Evolutionary conservation across 1,140 invertebrate species (phyloP).

Genomic region (Lysiphlebus fabarum): DNA sequence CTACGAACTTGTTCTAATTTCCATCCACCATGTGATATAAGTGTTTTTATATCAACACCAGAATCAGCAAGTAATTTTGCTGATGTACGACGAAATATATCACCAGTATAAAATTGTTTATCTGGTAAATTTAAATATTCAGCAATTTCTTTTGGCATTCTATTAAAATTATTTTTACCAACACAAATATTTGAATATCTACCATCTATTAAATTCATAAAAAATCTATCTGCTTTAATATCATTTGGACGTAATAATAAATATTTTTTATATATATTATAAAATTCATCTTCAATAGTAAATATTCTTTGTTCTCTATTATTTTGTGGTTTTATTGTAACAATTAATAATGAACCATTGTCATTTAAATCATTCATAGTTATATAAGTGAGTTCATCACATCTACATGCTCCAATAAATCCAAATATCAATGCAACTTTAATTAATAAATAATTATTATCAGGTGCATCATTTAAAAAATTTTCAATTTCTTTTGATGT

Average conservation of each 20-base stretch:
- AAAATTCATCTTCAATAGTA: constrained; percentile 21
- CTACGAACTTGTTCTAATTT: not conserved
- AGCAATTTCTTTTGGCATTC: constrained; percentile 21
- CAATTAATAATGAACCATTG: constrained; percentile 16
- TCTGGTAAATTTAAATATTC: constrained; percentile 10
- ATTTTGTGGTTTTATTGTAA: constrained; percentile 21
- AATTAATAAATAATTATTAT: constrained; percentile 11
- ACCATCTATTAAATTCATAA: constrained; percentile 34
- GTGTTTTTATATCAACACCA: not conserved
- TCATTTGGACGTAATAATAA: constrained; percentile 19
- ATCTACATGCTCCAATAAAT: constrained; percentile 23
- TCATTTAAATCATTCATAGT: constrained; percentile 23
- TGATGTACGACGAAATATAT: not conserved
- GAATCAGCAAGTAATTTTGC: not conserved
- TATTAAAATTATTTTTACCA: constrained; percentile 29
- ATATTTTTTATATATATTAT: constrained; percentile 28
- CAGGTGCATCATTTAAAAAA: constrained; percentile 19
- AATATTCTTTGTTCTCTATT: constrained; percentile 22
- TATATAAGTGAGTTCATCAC: constrained; percentile 23
- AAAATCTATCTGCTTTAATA: constrained; percentile 24
- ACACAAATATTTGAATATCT: constrained; percentile 33
- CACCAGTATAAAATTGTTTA: constrained; percentile 5
- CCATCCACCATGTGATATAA: not conserved
- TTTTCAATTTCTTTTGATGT: constrained; percentile 12
- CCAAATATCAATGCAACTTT: constrained; percentile 28